Base-by-base conservation (phyloP, 92 coral and sea anemone species). In the Zoanthus sociatus region DNA sequence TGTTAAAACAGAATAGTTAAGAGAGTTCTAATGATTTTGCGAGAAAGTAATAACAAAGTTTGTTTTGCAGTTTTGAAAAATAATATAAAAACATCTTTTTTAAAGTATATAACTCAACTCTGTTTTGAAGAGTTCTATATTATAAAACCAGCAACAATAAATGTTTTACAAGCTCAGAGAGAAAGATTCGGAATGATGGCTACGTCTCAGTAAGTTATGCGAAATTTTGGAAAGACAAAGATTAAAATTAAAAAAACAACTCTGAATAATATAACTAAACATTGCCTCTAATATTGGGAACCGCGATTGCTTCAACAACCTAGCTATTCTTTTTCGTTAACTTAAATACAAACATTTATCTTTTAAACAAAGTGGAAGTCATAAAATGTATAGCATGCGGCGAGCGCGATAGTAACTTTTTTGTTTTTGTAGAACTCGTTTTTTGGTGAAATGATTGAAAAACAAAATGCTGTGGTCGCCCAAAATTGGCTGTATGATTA, bases 1-100 rank as follows among this genome's bases (percentile, higher is more conserved):
- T 21, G 60, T 37, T 15, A 9, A 26, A n/a, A 17, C n/a, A 66
- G 56, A 67, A 45, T 64, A 46, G 75, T 64, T 45, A 64, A 18
- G 60, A 45, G 61, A 81, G 14, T 74, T 20, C 47, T 81, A 81
- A 81, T 81, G 32, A 81, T 46, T 46, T 47, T 13, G 75, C 47
- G 85, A 46, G 74, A 81, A 81, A 78, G 84, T 78, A 78, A 78
- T 78, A 78, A 58, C 33, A 51, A 56, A 78, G 72, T 78, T 78
- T 60, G 82, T 77, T 56, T 33, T 42, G 55, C 55, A 78, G 50
- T 64, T 33, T n/a, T n/a, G 58, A 66, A 26, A 81, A 45, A 12
- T 67, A 81, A 81, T 64, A 66, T 1, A n/a, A 66, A 81, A 64
- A 79, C 84, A 67, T 17, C 55, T 17, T 18, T 46, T 55, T 46